phyloP scores from a whole-genome alignment of 2,888 invertebrate species.

The Philaethria dido region DNA sequence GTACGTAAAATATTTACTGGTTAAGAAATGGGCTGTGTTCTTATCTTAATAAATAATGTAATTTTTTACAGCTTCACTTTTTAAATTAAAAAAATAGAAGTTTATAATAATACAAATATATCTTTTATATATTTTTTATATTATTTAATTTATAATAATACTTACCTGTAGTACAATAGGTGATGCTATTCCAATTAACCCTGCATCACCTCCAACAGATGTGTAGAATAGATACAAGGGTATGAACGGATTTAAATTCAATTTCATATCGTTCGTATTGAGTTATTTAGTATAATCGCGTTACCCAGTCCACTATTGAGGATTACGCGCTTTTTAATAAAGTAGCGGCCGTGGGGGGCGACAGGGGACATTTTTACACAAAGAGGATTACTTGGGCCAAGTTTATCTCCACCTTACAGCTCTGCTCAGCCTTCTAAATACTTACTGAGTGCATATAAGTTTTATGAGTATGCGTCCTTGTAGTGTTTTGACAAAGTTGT shows the following conservation, averaged over 20 bases:
- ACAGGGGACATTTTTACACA: slow-evolving; percentile 82
- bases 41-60: no score
- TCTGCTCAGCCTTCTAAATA: slow-evolving; percentile 78
- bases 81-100: not conserved
- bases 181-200: slow-evolving; percentile 29
- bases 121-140: no score
- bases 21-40: not conserved
- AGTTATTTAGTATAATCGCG: slow-evolving; percentile 81
- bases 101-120: no score
- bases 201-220: slow-evolving; percentile 29
- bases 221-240: slow-evolving; percentile 45
- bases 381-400: slow-evolving; percentile 80
- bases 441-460: slow-evolving; percentile 69
- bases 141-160: not conserved
- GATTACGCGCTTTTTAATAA: slow-evolving; percentile 83
- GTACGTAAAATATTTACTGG: not conserved
- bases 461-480: slow-evolving; percentile 52
- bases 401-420: slow-evolving; percentile 83
- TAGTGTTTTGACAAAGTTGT: slow-evolving; percentile 2
- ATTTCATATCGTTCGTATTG: slow-evolving; percentile 80
- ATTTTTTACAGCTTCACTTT: no score
- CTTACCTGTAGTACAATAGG: slow-evolving; percentile 19
- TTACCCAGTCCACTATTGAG: slow-evolving; percentile 81
- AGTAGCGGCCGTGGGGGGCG: slow-evolving; percentile 72
- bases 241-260: slow-evolving; percentile 68